Percentiles rank a stretch among this genome's conserved stretches.
These are phyloP conservation scores for Dendropsophus ebraccatus DNA, from an alignment of 2,113 vertebrate genomes.

Conservation along the genomic window DNA sequence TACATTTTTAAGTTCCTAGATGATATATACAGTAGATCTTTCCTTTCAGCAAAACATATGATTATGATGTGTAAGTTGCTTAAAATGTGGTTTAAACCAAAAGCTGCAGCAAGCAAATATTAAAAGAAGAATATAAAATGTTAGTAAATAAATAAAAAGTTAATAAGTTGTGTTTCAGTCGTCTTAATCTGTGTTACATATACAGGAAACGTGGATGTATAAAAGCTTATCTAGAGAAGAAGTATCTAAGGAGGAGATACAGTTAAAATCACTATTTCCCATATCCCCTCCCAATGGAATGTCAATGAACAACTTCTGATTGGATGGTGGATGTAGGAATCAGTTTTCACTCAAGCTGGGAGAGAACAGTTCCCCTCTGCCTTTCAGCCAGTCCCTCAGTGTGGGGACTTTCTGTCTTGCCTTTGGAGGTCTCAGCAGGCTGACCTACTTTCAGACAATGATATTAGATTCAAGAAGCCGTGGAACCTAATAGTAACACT, in stretches of 20 bases:
- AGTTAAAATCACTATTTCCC: constrained; percentile 56
- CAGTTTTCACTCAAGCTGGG: constrained; percentile 69
- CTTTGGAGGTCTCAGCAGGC: constrained; percentile 16
- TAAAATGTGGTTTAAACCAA: not conserved
- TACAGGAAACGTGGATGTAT: not conserved
- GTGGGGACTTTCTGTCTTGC: constrained; percentile 25
- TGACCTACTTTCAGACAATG: constrained; percentile 52
- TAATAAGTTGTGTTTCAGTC: not conserved
- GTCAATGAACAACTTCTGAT: constrained; percentile 62
- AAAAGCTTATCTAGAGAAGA: constrained; percentile 19
- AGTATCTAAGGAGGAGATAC: constrained; percentile 45
- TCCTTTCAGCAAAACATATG: not conserved
- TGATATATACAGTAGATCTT: not conserved
- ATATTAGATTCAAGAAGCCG: constrained; percentile 52
- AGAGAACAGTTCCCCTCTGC: constrained; percentile 63
- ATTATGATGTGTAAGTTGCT: not conserved
- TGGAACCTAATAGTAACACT: constrained; percentile 20
- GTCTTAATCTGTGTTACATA: not conserved
- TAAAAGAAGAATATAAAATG: not conserved
- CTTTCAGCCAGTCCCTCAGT: constrained; percentile 52
- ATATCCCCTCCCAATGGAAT: constrained; percentile 67
- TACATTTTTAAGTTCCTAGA: too few relatives aligned
- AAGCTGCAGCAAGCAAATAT: not conserved
- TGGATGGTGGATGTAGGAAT: constrained; percentile 68
- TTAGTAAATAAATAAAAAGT: not conserved